Percentiles rank a stretch among this genome's conserved stretches.
phyloP scores from a whole-genome alignment of 2,888 invertebrate genomes.

The Lepidochrysops patricia region DNA sequence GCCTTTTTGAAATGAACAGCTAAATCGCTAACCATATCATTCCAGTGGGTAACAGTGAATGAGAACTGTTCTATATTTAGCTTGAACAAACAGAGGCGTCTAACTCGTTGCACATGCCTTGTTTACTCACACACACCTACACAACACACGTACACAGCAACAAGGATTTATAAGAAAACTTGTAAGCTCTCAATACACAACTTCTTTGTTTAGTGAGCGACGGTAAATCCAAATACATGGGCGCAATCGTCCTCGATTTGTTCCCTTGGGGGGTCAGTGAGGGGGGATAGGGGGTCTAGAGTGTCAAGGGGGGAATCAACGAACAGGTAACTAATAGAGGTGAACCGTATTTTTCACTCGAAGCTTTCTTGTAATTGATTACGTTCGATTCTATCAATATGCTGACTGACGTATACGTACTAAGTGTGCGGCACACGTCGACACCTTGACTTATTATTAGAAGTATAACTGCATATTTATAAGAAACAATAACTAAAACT shows the following conservation, averaged over 20 bases:
- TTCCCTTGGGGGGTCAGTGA: background rate
- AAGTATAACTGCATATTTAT: too few relatives aligned
- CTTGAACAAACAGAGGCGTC: background rate
- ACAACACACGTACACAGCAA: background rate
- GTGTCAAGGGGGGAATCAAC: too few relatives aligned
- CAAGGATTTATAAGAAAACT: slow-evolving; percentile 7
- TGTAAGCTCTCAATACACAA: background rate
- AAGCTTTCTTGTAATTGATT: too few relatives aligned
- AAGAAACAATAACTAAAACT: too few relatives aligned
- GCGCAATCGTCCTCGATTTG: background rate
- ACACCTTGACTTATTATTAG: too few relatives aligned
- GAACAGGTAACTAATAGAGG: too few relatives aligned
- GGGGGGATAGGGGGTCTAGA: background rate
- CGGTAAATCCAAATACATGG: background rate
- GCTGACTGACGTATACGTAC: too few relatives aligned
- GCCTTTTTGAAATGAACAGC: too few relatives aligned
- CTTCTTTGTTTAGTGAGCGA: background rate
- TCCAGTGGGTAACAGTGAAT: background rate
- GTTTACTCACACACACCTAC: background rate
- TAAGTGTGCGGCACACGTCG: too few relatives aligned
- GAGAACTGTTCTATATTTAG: background rate
- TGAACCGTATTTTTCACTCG: too few relatives aligned
- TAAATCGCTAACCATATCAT: too few relatives aligned
- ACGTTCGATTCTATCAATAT: too few relatives aligned
- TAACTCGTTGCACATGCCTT: background rate